Conservation (phyloP, 37 sponge, comb jelly and placozoan species). For the Corticium candelabrum region DNA sequence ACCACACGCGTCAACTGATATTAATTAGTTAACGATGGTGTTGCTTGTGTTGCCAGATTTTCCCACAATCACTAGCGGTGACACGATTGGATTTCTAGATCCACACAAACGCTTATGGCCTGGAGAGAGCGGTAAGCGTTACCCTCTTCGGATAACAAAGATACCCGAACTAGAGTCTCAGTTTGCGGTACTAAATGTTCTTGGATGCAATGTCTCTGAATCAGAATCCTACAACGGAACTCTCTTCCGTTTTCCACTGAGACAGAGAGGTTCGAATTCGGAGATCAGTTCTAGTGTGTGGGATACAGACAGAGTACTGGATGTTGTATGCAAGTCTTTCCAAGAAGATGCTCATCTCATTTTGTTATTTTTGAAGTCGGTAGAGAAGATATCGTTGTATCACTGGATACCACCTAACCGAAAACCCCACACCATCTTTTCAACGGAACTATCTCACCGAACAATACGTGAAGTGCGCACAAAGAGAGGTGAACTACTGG, state of each 20-base stretch:
- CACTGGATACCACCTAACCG: background rate
- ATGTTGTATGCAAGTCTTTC: background rate
- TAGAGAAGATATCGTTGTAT: background rate
- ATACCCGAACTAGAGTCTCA: background rate
- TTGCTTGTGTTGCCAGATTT: background rate
- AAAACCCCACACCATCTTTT: background rate
- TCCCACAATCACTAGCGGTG: background rate
- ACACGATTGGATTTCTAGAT: background rate
- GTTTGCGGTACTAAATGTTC: background rate
- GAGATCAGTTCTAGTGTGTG: background rate
- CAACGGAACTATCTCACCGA: background rate
- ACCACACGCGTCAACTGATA: conserved; percentile 28
- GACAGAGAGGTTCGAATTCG: background rate
- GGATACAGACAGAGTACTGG: background rate
- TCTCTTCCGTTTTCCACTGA: conserved; percentile 6
- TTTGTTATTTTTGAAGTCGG: background rate
- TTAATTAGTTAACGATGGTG: conserved; percentile 43
- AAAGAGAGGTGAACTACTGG: background rate
- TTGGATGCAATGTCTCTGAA: background rate
- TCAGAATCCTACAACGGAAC: background rate
- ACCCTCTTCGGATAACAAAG: conserved; percentile 18
- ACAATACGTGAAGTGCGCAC: background rate
- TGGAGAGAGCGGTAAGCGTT: conserved; percentile 47
- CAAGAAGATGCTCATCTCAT: background rate
- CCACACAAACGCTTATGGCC: conserved; percentile 31